These are phyloP conservation scores for Hepsetus odoe DNA, from an alignment of 2,113 vertebrate species.

Conservation along the genomic window DNA sequence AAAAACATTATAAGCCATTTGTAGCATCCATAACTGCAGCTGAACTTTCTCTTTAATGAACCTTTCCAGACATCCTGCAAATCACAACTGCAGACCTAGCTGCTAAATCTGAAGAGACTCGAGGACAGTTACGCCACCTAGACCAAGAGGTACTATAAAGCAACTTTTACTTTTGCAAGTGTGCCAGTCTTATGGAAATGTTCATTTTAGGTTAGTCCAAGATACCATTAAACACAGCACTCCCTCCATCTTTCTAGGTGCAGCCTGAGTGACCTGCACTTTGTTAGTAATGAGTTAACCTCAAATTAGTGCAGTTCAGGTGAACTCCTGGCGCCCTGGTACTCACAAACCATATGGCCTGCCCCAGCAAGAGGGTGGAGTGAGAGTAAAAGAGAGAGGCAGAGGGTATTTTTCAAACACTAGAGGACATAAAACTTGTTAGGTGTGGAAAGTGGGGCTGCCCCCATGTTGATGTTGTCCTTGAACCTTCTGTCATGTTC, in stretches of 20 bases:
- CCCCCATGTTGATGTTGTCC: constrained; percentile 42
- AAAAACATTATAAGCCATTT: not conserved
- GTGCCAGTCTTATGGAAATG: not conserved
- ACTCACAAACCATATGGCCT: constrained; percentile 59
- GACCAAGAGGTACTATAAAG: constrained; percentile 70
- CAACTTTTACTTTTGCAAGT: not conserved
- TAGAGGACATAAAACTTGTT: constrained; percentile 40
- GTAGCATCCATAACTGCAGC: not conserved
- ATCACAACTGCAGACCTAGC: constrained; percentile 71
- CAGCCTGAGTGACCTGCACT: not conserved
- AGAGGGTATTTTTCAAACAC: constrained; percentile 28
- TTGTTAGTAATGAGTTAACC: constrained; percentile 14
- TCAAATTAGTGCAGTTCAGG: constrained; percentile 9
- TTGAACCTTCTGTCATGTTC: constrained; percentile 23
- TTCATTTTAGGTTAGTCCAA: not conserved
- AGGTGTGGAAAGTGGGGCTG: constrained; percentile 43
- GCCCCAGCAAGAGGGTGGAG: constrained; percentile 41
- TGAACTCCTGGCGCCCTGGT: constrained; percentile 44
- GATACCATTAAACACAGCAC: not conserved
- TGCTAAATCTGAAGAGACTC: constrained; percentile 76
- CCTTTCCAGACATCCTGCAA: constrained; percentile 65
- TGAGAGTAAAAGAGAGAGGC: not conserved
- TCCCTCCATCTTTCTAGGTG: not conserved
- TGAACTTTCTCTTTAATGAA: constrained; percentile 42
- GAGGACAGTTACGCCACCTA: constrained; percentile 71